A percentile compares a stretch with the other conserved stretches of the same genome.
phyloP scores from a whole-genome alignment of 2,797 vertebrate species.

The Chrysocyon brachyurus region DNA sequence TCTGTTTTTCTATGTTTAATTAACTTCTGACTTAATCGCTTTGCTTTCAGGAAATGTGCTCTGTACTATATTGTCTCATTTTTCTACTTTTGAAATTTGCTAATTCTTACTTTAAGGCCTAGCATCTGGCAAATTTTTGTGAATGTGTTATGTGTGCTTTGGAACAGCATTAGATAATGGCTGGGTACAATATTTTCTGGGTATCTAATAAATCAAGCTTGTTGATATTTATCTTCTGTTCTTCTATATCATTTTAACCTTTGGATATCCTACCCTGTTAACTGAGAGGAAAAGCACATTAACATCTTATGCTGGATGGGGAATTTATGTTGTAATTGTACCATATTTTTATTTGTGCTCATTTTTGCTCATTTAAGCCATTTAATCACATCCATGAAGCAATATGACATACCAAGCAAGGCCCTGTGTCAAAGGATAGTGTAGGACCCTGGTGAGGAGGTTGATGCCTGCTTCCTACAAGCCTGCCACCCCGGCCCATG shows the following conservation, averaged over 20 bases:
- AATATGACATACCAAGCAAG: too few relatives aligned
- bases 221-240: not conserved
- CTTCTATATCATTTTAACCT: not conserved
- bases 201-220: not conserved
- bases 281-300: not conserved
- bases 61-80: not conserved
- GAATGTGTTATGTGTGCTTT: not conserved
- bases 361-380: not conserved
- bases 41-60: not conserved
- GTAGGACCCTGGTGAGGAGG: not conserved
- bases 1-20: not conserved
- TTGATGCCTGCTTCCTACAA: not conserved
- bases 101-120: not conserved
- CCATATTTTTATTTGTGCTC: not conserved
- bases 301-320: not conserved
- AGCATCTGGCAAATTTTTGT: not conserved
- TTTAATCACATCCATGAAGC: not conserved
- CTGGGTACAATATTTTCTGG: not conserved
- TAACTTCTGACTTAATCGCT: slow-evolving; percentile 6
- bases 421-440: too few relatives aligned
- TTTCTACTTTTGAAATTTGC: not conserved
- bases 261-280: not conserved
- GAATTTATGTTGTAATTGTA: too few relatives aligned
- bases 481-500: not conserved
- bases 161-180: not conserved